Conservation (phyloP, 2,888 invertebrate species). For the Linhomoeus sp. region DNA sequence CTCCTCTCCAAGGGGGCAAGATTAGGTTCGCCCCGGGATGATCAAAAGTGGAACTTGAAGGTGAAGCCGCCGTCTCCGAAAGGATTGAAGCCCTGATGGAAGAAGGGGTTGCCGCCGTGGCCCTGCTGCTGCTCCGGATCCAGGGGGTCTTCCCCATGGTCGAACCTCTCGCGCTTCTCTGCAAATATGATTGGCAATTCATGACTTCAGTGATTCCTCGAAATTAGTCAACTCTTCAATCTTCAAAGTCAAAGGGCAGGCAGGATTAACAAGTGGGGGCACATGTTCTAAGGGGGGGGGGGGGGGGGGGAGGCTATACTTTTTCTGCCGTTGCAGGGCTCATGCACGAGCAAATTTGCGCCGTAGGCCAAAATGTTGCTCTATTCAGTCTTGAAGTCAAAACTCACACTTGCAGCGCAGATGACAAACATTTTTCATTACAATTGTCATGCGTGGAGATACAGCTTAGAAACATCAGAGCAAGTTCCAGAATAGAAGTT, state of each 20-base stretch:
- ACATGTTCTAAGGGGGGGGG: neutral
- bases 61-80: constrained; percentile 9
- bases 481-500: no score
- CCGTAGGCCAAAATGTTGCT: no score
- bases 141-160: constrained; percentile 82
- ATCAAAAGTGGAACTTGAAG: constrained; percentile 23
- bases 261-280: neutral
- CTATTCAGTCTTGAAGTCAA: no score
- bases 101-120: constrained; percentile 7
- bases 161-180: constrained; percentile 80
- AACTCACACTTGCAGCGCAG: no score
- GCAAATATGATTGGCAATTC: constrained; percentile 36
- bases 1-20: no score
- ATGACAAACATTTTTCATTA: no score
- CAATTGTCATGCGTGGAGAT: no score
- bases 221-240: neutral
- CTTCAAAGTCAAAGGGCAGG: no score
- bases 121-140: constrained; percentile 54
- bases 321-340: no score
- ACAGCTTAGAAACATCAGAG: no score
- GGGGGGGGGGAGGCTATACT: neutral
- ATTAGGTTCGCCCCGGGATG: no score
- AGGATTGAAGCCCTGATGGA: constrained; percentile 6
- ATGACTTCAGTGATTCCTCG: neutral
- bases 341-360: no score